Conservation (phyloP, 2,113 vertebrate genomes). For the Chascanopsetta lugubris region DNA sequence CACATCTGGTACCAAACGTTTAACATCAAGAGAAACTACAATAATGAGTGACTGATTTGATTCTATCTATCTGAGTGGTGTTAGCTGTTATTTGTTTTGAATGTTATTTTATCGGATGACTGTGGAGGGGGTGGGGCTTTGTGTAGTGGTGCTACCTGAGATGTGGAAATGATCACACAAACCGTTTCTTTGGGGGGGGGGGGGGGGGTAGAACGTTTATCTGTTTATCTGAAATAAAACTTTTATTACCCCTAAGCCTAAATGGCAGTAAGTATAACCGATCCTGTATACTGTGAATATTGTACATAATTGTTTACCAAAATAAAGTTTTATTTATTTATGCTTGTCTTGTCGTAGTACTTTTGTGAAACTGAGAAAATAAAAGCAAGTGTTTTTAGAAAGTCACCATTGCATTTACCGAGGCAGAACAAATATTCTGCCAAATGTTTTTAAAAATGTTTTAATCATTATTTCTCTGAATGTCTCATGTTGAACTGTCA, state of each 20-base stretch:
- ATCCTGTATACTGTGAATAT: slow-evolving; percentile 61
- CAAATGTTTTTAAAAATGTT: too few species aligned
- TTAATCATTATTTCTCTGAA: too few species aligned
- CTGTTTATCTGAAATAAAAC: slow-evolving; percentile 30
- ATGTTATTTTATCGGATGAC: slow-evolving; percentile 2
- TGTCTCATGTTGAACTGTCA: not conserved
- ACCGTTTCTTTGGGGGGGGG: slow-evolving; percentile 9
- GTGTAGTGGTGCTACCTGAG: not conserved
- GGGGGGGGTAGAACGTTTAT: slow-evolving; percentile 10
- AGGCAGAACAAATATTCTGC: slow-evolving; percentile 32
- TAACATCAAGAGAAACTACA: too few species aligned
- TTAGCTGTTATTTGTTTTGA: slow-evolving; percentile 21
- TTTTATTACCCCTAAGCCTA: slow-evolving; percentile 16
- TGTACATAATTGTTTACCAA: slow-evolving; percentile 65
- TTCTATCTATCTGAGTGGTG: slow-evolving; percentile 7
- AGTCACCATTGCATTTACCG: not conserved
- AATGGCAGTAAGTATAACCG: not conserved
- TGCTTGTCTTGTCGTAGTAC: not conserved
- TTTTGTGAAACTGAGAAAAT: not conserved
- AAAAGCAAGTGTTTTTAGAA: not conserved
- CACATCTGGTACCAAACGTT: not conserved
- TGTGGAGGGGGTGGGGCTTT: not conserved
- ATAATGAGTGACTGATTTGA: too few species aligned
- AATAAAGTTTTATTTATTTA: slow-evolving; percentile 79
- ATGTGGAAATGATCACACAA: slow-evolving; percentile 32